phyloP scores from a whole-genome alignment of 2,113 vertebrate genomes.

The Trachemys scripta region DNA sequence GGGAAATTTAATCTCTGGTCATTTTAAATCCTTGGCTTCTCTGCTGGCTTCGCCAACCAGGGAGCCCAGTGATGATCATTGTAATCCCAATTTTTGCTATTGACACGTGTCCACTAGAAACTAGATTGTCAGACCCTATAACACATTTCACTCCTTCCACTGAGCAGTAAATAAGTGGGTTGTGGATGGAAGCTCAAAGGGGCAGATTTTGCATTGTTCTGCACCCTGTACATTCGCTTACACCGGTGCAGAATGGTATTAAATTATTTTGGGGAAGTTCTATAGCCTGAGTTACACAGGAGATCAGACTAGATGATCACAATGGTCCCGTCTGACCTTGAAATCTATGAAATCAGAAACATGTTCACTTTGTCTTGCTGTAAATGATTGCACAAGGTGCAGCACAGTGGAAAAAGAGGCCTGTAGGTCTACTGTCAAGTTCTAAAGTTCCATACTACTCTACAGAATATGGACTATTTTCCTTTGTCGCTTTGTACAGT shows the following conservation, averaged over 20 bases:
- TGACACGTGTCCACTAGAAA: fast-evolving
- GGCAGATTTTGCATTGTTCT: background rate
- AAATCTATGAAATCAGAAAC: background rate
- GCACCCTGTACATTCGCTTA: fast-evolving
- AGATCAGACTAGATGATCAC: background rate
- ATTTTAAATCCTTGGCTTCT: background rate
- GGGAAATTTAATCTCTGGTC: background rate
- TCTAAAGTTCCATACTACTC: background rate
- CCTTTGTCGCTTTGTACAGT: background rate
- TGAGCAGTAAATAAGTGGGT: background rate
- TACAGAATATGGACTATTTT: background rate
- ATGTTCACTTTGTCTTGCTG: background rate
- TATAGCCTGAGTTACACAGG: background rate
- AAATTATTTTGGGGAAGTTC: background rate
- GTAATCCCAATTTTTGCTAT: background rate
- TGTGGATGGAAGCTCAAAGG: background rate
- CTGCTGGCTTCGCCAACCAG: background rate
- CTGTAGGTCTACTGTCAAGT: fast-evolving
- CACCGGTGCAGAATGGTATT: fast-evolving
- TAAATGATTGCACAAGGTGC: background rate
- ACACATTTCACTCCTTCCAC: fast-evolving
- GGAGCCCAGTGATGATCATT: fast-evolving
- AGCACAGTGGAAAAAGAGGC: background rate
- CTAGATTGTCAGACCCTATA: fast-evolving
- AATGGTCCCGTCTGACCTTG: background rate